phyloP scores from a whole-genome alignment of 2,797 vertebrate genomes.

The Channallabes apus region DNA sequence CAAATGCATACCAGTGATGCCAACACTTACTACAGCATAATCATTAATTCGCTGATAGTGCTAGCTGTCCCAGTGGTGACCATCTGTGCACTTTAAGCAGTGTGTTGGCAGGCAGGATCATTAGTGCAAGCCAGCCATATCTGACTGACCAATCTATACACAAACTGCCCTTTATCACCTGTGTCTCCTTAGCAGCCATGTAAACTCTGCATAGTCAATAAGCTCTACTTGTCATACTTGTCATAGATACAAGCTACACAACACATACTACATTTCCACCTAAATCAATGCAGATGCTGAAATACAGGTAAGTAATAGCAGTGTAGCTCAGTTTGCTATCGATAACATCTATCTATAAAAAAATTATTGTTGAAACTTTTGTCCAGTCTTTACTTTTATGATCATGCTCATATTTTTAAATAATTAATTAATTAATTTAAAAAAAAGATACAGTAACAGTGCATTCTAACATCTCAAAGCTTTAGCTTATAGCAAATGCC shows the following conservation, averaged over 20 bases:
- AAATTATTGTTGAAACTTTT: too few relatives aligned
- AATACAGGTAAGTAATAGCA: neutral
- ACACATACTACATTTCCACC: neutral
- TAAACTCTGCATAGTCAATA: conserved; percentile 32
- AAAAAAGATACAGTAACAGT: too few relatives aligned
- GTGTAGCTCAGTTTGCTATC: neutral
- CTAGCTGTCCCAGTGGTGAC: conserved; percentile 6
- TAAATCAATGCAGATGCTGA: neutral
- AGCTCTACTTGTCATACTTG: conserved; percentile 25
- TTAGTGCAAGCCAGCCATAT: conserved; percentile 24
- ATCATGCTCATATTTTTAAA: too few relatives aligned
- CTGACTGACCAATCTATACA: conserved; percentile 25
- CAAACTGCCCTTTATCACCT: neutral
- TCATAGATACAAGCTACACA: conserved; percentile 9
- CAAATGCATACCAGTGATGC: neutral
- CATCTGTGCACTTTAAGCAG: conserved; percentile 30
- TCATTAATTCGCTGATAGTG: conserved; percentile 7
- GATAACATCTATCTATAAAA: too few relatives aligned
- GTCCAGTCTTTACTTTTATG: too few relatives aligned
- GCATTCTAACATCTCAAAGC: neutral
- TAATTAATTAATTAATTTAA: too few relatives aligned
- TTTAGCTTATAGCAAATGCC: neutral
- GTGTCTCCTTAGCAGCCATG: conserved; percentile 31
- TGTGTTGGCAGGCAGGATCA: conserved; percentile 30
- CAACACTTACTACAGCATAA: neutral